A percentile compares a stretch with the other conserved stretches of the same genome.
phyloP scores from a whole-genome alignment of 2,113 vertebrate genomes.

The Globicephala melas region DNA sequence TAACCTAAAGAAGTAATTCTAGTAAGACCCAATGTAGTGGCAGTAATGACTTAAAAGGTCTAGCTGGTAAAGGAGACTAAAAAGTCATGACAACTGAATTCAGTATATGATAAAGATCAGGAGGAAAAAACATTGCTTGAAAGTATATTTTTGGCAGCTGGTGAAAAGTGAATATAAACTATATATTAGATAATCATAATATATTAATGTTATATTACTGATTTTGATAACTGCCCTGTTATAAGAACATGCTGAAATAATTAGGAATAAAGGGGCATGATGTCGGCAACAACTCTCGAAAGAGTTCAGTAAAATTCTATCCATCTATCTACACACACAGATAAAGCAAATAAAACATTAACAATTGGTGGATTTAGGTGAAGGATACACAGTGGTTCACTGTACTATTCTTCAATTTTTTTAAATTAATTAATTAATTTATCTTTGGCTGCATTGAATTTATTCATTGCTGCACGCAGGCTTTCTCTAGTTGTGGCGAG shows the following conservation, averaged over 20 bases:
- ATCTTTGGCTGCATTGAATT: no score
- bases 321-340: background rate
- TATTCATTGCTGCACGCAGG: no score
- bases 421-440: no score
- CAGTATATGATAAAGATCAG: background rate
- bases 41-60: background rate
- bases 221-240: background rate
- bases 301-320: background rate
- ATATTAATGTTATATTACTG: background rate
- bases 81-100: background rate
- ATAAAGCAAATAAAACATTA: background rate
- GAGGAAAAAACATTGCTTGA: background rate
- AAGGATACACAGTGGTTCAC: background rate
- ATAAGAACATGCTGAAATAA: background rate
- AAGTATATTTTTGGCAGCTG: background rate
- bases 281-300: background rate
- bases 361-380: background rate
- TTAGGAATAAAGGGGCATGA: background rate
- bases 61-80: background rate
- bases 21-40: background rate
- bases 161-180: background rate
- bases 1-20: background rate
- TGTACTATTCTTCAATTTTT: background rate
- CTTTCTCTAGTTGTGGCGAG: no score
- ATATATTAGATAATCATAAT: background rate